Evolutionary conservation across 1,140 invertebrate genomes (phyloP).

Genomic region (Sinella curviseta): DNA sequence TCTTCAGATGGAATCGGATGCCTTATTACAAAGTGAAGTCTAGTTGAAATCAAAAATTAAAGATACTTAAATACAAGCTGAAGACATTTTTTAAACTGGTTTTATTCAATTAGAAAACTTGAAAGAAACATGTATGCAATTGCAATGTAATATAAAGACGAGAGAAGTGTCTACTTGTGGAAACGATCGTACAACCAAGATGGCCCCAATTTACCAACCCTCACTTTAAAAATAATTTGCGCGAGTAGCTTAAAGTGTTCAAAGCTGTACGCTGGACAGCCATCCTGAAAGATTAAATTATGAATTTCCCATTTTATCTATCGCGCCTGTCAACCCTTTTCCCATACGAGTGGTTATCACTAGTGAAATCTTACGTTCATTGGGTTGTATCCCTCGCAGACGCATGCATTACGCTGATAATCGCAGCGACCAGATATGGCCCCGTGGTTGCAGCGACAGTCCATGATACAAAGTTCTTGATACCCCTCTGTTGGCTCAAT

Average conservation of each 20-base stretch:
- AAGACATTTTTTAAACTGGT: background rate
- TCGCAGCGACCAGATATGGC: background rate
- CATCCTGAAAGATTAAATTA: background rate
- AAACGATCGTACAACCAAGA: background rate
- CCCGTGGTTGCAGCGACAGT: slow-evolving; percentile 5
- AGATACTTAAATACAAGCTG: background rate
- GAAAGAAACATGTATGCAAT: background rate
- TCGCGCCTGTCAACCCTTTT: background rate
- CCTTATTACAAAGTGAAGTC: too few species aligned
- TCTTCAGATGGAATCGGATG: too few species aligned
- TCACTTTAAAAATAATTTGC: background rate
- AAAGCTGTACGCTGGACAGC: slow-evolving; percentile 7
- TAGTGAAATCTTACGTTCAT: background rate
- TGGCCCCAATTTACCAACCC: background rate
- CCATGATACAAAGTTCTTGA: background rate
- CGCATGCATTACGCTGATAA: background rate
- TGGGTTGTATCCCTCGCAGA: slow-evolving; percentile 1
- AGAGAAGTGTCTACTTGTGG: background rate
- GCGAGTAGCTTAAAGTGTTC: background rate
- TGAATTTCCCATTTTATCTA: background rate
- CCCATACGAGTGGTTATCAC: background rate
- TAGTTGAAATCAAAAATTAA: background rate
- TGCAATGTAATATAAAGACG: background rate
- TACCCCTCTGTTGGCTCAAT: background rate
- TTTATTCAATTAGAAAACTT: background rate